Evolutionary conservation across 2,888 invertebrate genomes (phyloP).

Genomic region (Chesias legatella): DNA sequence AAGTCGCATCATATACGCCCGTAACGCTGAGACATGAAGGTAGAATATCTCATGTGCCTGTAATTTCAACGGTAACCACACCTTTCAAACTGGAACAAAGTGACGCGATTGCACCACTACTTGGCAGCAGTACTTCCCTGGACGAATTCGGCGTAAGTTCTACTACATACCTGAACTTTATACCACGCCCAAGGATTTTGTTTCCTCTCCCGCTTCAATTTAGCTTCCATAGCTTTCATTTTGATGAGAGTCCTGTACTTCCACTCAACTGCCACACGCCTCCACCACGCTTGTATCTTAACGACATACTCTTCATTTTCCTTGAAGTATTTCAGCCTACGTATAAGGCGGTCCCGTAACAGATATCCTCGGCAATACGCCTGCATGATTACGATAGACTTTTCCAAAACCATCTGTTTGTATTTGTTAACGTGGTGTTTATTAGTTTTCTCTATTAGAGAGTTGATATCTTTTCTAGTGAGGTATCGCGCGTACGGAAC

Average conservation of each 20-base stretch:
- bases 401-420: constrained; percentile 61
- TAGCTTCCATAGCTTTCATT: constrained; percentile 63
- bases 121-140: too few species aligned
- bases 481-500: constrained; percentile 70
- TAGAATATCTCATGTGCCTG: too few species aligned
- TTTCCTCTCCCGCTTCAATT: constrained; percentile 55
- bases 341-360: constrained; percentile 66
- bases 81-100: too few species aligned
- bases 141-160: too few species aligned
- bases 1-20: too few species aligned
- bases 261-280: constrained; percentile 66
- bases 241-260: constrained; percentile 66
- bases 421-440: constrained; percentile 65
- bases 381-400: constrained; percentile 78
- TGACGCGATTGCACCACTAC: too few species aligned
- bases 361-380: constrained; percentile 82
- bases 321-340: constrained; percentile 60
- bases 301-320: constrained; percentile 64
- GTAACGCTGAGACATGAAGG: too few species aligned
- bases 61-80: too few species aligned
- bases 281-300: constrained; percentile 84
- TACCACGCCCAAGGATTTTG: constrained; percentile 73
- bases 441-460: constrained; percentile 66
- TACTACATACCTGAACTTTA: constrained; percentile 65
- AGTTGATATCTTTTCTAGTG: constrained; percentile 63